A percentile compares a stretch with the other conserved stretches of the same genome.
These are phyloP conservation scores for Antheraea assamensis DNA, from an alignment of 2,888 invertebrate genomes.

Conservation along the genomic window DNA sequence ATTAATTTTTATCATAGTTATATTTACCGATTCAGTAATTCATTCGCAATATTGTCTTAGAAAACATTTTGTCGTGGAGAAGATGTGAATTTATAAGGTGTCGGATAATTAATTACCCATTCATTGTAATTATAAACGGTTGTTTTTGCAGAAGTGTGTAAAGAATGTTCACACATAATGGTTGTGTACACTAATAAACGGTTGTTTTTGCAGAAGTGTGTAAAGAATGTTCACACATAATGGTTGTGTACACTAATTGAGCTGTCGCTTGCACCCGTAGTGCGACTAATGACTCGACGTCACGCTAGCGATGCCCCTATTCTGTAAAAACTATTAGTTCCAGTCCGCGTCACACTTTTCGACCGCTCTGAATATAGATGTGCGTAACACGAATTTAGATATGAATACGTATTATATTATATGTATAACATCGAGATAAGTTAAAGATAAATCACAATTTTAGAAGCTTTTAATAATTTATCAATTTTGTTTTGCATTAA, in stretches of 20 bases:
- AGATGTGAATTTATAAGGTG: background rate
- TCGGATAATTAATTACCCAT: background rate
- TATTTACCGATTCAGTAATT: no score
- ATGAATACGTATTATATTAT: no score
- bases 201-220: slow-evolving; percentile 6
- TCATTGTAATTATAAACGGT: background rate
- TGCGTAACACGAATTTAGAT: no score
- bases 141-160: slow-evolving; percentile 3
- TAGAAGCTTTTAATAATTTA: no score
- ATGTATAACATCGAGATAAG: no score
- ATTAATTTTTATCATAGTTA: no score
- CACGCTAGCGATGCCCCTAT: slow-evolving; percentile 35
- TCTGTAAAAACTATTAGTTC: background rate
- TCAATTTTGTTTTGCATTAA: no score
- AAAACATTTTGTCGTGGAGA: background rate
- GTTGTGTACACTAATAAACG: slow-evolving; percentile 50
- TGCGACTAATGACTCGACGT: slow-evolving; percentile 41
- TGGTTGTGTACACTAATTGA: slow-evolving; percentile 50
- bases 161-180: slow-evolving; percentile 36
- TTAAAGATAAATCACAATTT: no score
- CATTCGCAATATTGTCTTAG: background rate
- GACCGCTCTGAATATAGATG: no score
- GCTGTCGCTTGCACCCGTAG: slow-evolving; percentile 42
- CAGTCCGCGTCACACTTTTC: no score
- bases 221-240: slow-evolving; percentile 35